phyloP scores from a whole-genome alignment of 2,113 vertebrate species.

The Panurus biarmicus region DNA sequence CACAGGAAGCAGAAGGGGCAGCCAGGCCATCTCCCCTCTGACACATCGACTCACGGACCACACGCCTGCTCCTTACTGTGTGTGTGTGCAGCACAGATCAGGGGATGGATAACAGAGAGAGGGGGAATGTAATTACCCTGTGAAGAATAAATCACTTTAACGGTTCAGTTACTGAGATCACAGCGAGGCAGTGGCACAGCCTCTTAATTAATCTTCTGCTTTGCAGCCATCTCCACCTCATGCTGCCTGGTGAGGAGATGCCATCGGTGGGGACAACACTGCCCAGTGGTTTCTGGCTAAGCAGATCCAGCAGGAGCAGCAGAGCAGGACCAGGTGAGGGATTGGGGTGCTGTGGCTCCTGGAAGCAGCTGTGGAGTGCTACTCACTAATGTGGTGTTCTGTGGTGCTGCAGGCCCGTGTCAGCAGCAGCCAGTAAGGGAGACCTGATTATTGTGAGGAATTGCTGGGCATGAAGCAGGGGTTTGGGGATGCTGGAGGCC shows the following conservation, averaged over 20 bases:
- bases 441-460: neutral
- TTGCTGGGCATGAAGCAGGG: neutral
- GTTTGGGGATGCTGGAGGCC: neutral
- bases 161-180: conserved; percentile 10
- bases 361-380: too few relatives aligned
- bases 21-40: neutral
- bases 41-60: fast-evolving
- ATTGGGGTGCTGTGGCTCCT: neutral
- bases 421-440: fast-evolving
- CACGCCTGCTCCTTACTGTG: neutral
- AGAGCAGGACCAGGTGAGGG: neutral
- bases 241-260: neutral
- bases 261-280: neutral
- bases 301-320: neutral
- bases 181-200: neutral
- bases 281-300: neutral
- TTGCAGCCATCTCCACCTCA: neutral
- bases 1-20: neutral
- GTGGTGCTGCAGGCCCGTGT: neutral
- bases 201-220: neutral
- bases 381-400: neutral
- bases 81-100: neutral
- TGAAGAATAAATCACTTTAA: neutral
- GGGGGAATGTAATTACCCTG: neutral
- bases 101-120: neutral